A percentile compares a stretch with the other conserved stretches of the same genome.
Evolutionary conservation across 2,797 vertebrate species (phyloP).

Genomic region (Silurus aristotelis): DNA sequence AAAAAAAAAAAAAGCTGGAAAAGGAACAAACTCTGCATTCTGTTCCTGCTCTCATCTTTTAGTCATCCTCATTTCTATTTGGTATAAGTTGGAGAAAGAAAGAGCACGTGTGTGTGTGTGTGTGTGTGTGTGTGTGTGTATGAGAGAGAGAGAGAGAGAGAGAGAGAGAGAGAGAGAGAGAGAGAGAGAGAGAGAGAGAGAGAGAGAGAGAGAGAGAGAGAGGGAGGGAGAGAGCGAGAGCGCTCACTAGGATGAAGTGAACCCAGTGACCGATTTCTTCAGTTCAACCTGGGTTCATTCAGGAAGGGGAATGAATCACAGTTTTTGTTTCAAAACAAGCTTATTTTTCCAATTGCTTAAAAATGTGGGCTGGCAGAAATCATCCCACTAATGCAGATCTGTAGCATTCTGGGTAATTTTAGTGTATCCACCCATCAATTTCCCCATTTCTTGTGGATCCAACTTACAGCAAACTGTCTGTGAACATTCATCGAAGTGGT

Average conservation of each 20-base stretch:
- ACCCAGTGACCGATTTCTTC: constrained; percentile 12
- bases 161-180: too few relatives aligned
- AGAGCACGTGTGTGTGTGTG: too few relatives aligned
- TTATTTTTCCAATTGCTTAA: background rate
- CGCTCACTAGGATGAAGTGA: background rate
- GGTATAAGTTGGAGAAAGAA: too few relatives aligned
- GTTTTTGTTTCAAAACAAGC: constrained; percentile 16
- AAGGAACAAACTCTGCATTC: background rate
- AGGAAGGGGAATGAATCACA: constrained; percentile 10
- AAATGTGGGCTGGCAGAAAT: constrained; percentile 43
- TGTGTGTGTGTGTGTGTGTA: too few relatives aligned
- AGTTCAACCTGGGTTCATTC: constrained; percentile 8
- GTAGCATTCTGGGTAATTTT: constrained; percentile 28
- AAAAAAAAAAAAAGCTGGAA: background rate
- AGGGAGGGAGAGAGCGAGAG: background rate
- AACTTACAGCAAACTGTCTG: background rate
- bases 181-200: background rate
- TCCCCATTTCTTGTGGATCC: constrained; percentile 9
- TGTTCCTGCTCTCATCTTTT: background rate
- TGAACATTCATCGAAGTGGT: background rate
- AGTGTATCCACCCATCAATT: constrained; percentile 37
- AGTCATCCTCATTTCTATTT: background rate
- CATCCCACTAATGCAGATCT: constrained; percentile 41
- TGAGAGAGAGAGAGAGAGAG: background rate
- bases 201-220: too few relatives aligned